Percentiles rank a stretch among this genome's conserved stretches.
Conservation (phyloP, 2,888 invertebrate genomes). For the Anthrax anthrax region DNA sequence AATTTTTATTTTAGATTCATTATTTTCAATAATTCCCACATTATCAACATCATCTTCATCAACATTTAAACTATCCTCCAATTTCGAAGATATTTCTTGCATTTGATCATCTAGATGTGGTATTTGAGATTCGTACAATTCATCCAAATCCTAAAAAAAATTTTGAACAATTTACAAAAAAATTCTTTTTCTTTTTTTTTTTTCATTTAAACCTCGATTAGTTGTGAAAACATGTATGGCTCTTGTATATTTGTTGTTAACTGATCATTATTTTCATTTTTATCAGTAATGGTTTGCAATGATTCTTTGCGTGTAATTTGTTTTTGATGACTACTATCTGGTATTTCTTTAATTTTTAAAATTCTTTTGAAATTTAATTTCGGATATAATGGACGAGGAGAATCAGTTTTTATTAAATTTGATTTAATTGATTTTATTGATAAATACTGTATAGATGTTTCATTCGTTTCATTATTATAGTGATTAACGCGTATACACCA, state of each 20-base stretch:
- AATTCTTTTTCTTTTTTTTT: slow-evolving; percentile 4
- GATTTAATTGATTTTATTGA: slow-evolving; percentile 17
- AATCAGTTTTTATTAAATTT: slow-evolving; percentile 22
- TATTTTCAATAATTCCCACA: not conserved
- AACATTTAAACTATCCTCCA: not conserved
- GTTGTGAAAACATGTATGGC: slow-evolving; percentile 25
- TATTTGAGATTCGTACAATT: slow-evolving; percentile 15
- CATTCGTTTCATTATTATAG: not conserved
- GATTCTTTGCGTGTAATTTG: slow-evolving; percentile 1
- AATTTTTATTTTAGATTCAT: not conserved
- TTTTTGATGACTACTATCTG: not conserved
- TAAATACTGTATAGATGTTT: not conserved
- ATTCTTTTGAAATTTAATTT: slow-evolving; percentile 23
- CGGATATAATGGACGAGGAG: slow-evolving; percentile 27
- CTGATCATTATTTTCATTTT: not conserved
- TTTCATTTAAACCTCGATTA: too few relatives aligned
- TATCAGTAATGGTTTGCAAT: too few relatives aligned
- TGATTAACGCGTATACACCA: slow-evolving; percentile 24
- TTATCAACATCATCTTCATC: not conserved
- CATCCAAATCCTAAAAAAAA: slow-evolving; percentile 6
- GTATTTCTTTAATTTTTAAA: slow-evolving; percentile 20
- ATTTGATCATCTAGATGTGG: slow-evolving; percentile 23
- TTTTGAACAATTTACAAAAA: not conserved
- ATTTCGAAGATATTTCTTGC: slow-evolving; percentile 15
- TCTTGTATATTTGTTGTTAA: too few relatives aligned